phyloP scores from a whole-genome alignment of 2,797 vertebrate species.

The Pantherophis vulpinus region DNA sequence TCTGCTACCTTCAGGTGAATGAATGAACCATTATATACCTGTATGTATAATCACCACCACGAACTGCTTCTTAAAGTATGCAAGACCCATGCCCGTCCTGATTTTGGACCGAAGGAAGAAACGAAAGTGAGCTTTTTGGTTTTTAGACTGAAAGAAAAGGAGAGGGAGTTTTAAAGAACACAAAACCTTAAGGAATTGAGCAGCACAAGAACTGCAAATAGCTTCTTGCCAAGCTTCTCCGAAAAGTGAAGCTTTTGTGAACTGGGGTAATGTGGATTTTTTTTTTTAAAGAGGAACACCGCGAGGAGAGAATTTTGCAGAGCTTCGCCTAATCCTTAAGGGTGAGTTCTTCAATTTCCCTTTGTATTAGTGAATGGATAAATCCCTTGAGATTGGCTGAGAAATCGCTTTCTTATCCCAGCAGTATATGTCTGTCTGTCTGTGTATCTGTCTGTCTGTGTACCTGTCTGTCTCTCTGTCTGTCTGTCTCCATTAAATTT shows the following conservation, averaged over 20 bases:
- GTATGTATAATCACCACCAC: neutral
- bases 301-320: constrained; percentile 25
- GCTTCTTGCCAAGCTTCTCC: constrained; percentile 44
- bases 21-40: neutral
- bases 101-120: neutral
- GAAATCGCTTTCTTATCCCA: neutral
- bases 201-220: constrained; percentile 31
- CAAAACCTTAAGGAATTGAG: neutral
- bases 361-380: neutral
- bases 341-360: constrained; percentile 11
- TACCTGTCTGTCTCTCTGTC: neutral
- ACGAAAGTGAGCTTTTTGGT: neutral
- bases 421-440: neutral
- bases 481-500: neutral
- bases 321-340: neutral
- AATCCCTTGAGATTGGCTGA: neutral
- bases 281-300: neutral
- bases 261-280: neutral
- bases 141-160: neutral
- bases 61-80: constrained; percentile 11
- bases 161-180: neutral
- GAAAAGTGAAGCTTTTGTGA: constrained; percentile 11
- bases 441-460: neutral
- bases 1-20: neutral
- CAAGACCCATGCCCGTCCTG: constrained; percentile 10